Evolutionary conservation across 2,113 vertebrate genomes (phyloP).

Genomic region (Pachycephala philippinensis): DNA sequence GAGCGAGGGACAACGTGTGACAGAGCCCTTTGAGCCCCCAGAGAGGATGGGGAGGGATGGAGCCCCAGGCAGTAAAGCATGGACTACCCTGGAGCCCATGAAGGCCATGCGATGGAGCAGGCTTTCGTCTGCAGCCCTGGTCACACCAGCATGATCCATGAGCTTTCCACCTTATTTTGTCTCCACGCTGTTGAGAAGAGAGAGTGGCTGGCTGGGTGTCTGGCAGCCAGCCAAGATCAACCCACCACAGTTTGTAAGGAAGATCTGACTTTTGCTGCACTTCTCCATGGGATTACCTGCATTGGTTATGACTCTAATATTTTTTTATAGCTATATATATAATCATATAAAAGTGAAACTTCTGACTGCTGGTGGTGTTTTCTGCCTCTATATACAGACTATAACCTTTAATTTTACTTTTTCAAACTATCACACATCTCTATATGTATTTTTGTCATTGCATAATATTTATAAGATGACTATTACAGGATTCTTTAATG

Average conservation of each 20-base stretch:
- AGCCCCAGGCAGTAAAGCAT: background rate
- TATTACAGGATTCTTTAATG: background rate
- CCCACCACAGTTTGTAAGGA: background rate
- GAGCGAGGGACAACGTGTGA: rapidly evolving
- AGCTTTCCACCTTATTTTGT: background rate
- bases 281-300: background rate
- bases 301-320: background rate
- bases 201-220: background rate
- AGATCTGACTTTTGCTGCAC: background rate
- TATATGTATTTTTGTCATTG: constrained; percentile 19
- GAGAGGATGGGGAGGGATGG: background rate
- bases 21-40: background rate
- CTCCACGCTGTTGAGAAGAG: background rate
- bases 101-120: rapidly evolving
- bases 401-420: constrained; percentile 5
- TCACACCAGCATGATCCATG: rapidly evolving
- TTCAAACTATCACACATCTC: background rate
- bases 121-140: background rate
- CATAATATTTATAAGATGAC: constrained; percentile 27
- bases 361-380: background rate
- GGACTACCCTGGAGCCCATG: background rate
- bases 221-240: background rate
- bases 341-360: constrained; percentile 1
- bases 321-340: background rate
- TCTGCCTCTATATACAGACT: background rate